Percentiles rank a stretch among this genome's conserved stretches.
Conservation (phyloP, 2,797 vertebrate species). For the Cuculus canorus region DNA sequence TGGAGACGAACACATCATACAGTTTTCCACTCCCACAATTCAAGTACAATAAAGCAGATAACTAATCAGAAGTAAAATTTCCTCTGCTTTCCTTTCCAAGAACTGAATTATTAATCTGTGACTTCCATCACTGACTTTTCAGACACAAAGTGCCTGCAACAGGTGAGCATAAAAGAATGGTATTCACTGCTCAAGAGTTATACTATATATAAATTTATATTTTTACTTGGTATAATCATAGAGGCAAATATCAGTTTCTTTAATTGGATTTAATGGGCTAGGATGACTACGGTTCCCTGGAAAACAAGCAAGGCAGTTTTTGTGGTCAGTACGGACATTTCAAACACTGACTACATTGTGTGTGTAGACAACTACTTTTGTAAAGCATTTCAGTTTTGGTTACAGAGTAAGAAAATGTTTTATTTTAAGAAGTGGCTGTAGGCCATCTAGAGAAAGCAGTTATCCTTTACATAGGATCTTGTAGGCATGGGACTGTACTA, state of each 20-base stretch:
- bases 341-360: background rate
- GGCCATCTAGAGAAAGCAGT: background rate
- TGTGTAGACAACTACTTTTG: background rate
- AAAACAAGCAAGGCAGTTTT: background rate
- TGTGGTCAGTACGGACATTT: background rate
- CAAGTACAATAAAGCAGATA: background rate
- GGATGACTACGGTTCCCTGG: background rate
- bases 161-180: background rate
- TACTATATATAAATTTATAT: background rate
- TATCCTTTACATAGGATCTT: background rate
- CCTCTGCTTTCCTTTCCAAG: background rate
- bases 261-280: background rate
- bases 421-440: background rate
- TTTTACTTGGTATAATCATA: background rate
- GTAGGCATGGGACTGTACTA: background rate
- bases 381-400: background rate
- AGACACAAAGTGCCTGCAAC: background rate
- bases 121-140: background rate
- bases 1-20: rapidly evolving
- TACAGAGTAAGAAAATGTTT: background rate
- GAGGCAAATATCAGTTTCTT: background rate
- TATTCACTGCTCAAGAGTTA: background rate
- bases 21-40: rapidly evolving
- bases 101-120: background rate
- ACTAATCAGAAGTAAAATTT: background rate